Conservation (phyloP, 2,797 vertebrate species). For the Tinamus major region DNA sequence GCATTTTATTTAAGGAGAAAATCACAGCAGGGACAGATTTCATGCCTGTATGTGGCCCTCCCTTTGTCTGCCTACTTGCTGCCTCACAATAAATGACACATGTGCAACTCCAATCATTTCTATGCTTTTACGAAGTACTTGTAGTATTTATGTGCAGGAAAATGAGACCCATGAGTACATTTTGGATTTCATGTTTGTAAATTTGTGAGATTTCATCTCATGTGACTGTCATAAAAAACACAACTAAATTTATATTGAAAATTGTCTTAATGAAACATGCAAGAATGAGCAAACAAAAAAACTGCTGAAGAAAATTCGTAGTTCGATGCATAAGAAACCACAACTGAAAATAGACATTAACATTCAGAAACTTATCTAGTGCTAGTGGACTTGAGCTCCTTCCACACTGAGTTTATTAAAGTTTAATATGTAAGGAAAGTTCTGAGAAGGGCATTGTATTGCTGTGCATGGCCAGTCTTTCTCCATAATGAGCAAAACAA, state of each 20-base stretch:
- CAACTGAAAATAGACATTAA: not conserved
- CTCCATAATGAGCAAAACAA: not conserved
- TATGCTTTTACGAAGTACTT: conserved; percentile 35
- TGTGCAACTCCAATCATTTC: conserved; percentile 10
- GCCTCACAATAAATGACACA: conserved; percentile 23
- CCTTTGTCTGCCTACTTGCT: not conserved
- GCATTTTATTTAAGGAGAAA: conserved; percentile 49
- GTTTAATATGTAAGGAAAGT: not conserved
- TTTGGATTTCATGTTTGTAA: conserved; percentile 14
- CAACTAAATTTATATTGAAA: not conserved
- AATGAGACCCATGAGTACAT: not conserved
- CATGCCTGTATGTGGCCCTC: conserved; percentile 14
- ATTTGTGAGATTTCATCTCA: not conserved
- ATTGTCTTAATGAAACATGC: not conserved
- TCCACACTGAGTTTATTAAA: not conserved
- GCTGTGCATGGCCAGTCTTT: not conserved
- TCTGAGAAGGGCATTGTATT: not conserved
- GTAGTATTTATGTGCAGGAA: not conserved
- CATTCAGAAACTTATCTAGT: not conserved
- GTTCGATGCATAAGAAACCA: not conserved
- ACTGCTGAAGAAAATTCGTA: not conserved
- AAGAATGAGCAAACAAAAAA: not conserved
- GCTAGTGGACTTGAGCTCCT: not conserved
- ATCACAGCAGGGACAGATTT: conserved; percentile 44
- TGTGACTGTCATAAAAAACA: conserved; percentile 24